These are phyloP conservation scores for Meteorus sp. DNA, from an alignment of 1,140 invertebrate species.

Conservation along the genomic window DNA sequence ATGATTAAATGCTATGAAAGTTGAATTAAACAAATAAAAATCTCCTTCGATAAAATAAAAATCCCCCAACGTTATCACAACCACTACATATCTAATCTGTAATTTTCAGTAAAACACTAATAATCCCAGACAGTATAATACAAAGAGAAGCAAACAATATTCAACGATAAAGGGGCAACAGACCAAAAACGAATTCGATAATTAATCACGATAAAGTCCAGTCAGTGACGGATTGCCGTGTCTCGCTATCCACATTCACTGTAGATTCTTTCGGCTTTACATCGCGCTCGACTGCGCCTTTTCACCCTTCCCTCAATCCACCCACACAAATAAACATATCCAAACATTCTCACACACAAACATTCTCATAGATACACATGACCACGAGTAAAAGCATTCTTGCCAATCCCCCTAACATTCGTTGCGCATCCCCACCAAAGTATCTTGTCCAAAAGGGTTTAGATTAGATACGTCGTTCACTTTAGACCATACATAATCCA, in stretches of 20 bases:
- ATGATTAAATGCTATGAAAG: no score
- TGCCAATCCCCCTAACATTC: constrained; percentile 13
- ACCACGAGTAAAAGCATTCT: not conserved
- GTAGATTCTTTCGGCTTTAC: constrained; percentile 31
- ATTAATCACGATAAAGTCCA: constrained; percentile 34
- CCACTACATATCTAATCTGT: no score
- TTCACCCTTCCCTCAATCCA: not conserved
- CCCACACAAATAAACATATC: not conserved
- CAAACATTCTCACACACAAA: not conserved
- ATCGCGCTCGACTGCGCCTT: constrained; percentile 8
- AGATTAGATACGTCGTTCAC: constrained; percentile 58
- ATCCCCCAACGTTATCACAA: no score
- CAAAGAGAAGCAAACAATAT: not conserved
- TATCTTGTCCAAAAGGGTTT: constrained; percentile 54
- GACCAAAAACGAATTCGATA: constrained; percentile 25
- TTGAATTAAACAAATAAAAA: no score
- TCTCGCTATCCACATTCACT: constrained; percentile 25
- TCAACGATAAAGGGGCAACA: not conserved
- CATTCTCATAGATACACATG: not conserved
- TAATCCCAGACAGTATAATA: not conserved
- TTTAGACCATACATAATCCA: constrained; percentile 50
- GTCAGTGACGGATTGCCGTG: constrained; percentile 29
- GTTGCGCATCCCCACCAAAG: constrained; percentile 3
- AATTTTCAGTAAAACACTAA: no score
- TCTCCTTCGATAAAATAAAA: no score